A percentile compares a stretch with the other conserved stretches of the same genome.
These are phyloP conservation scores for Asarcornis scutulata DNA, from an alignment of 2,113 vertebrate species.

Conservation along the genomic window DNA sequence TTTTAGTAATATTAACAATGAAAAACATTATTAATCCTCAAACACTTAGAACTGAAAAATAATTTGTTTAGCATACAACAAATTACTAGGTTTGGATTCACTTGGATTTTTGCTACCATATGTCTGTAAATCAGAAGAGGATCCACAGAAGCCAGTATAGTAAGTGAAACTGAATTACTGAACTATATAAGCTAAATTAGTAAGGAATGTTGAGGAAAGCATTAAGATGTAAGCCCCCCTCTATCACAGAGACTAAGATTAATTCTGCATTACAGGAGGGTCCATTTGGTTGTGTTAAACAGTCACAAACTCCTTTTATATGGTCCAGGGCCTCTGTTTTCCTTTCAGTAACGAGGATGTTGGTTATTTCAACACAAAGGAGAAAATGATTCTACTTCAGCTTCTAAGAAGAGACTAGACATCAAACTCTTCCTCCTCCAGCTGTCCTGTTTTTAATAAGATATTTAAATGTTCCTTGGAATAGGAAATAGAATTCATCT, in stretches of 20 bases:
- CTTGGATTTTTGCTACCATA: neutral
- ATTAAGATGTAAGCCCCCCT: neutral
- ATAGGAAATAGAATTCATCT: neutral
- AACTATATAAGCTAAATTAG: neutral
- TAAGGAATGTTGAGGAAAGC: neutral
- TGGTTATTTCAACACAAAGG: neutral
- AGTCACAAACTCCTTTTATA: neutral
- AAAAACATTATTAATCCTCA: constrained; percentile 7
- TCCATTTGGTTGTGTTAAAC: neutral
- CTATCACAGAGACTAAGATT: neutral
- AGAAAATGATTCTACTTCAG: neutral
- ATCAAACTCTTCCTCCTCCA: neutral
- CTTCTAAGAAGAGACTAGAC: neutral
- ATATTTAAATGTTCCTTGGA: neutral
- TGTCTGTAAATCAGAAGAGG: neutral
- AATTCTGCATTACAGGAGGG: neutral
- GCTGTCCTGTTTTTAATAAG: neutral
- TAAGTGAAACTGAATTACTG: neutral
- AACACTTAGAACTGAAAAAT: neutral
- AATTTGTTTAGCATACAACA: neutral
- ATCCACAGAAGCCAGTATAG: neutral
- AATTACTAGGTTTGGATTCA: neutral
- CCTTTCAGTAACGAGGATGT: neutral
- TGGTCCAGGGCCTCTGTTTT: neutral
- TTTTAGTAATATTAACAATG: neutral